Evolutionary conservation across 2,113 vertebrate genomes (phyloP), one percentile per base, ranked within the genome.

Genomic region (Sylvilagus bachmani): DNA sequence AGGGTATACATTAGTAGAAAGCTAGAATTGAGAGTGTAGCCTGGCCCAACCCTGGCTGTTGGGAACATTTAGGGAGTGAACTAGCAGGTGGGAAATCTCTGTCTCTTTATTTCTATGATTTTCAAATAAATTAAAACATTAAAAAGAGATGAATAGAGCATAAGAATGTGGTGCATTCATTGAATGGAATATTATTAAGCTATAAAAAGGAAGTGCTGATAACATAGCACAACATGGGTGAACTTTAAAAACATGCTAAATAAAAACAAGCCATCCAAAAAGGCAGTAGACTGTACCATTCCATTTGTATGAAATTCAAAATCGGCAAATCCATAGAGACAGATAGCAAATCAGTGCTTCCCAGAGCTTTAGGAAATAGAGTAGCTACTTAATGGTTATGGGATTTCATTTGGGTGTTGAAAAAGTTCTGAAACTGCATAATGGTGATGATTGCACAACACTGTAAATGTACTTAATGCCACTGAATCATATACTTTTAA

Each of bases 191-290:
- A 69, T 93, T 67, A 64, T 31, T 92, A n/a, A 83, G 29, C 27
- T 21, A 62, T 84, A 62, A 64, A 82, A 93, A 71, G 66, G 51
- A 80, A 86, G 33, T 66, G 80, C 29, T 61, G 58, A 51, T 75
- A 19, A 62, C 3, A 27, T 89, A 44, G 6, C 69, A n/a, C 3
- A 83, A 36, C 12, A 19, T 69, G 33, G 12, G n/a, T 95, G 49
- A 95, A 31, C 62, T 86, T 75, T 80, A 73, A 89, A 93, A 66
- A 33, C 58, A 49, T 86, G 33, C 10, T 85, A 58, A 83, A 69
- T 77, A 79, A 86, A 89, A 58, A 86, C 62, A 75, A 91, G n/a
- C 58, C 19, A 64, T 29, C 53, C 49, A 51, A 53, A 53, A 92
- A 92, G 29, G 29, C 74, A 53, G 38, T 0, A 38, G 44, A 24